Conservation (phyloP, 2,113 vertebrate species). For the Dicrurus megarhynchus region DNA sequence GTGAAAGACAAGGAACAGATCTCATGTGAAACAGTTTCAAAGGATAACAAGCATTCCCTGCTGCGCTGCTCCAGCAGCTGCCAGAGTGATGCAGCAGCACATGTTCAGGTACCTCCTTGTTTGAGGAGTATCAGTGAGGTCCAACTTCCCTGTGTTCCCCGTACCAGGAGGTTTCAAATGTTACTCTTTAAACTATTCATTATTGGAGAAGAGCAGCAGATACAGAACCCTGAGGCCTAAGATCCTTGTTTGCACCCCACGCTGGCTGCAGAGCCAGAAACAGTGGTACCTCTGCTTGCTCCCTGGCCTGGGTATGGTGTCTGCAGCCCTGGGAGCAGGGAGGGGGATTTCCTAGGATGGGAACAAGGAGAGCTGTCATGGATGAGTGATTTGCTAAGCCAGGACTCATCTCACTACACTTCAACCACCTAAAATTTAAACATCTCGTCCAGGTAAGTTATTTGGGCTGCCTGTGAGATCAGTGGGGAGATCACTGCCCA, state of each 20-base stretch:
- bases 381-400: neutral
- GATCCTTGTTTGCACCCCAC: neutral
- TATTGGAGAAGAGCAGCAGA: neutral
- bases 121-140: neutral
- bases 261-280: rapidly evolving
- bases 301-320: neutral
- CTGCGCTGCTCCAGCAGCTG: neutral
- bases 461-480: neutral
- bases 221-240: neutral
- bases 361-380: neutral
- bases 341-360: neutral
- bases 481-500: neutral
- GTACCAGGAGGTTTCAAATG: neutral
- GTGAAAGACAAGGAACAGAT: neutral
- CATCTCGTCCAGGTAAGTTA: neutral
- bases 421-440: neutral
- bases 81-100: neutral
- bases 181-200: neutral
- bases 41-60: neutral
- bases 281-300: neutral
- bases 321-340: neutral
- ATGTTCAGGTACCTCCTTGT: neutral
- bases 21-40: neutral
- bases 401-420: neutral
- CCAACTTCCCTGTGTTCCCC: neutral